Conservation (phyloP, 1,140 invertebrate species). For the Chironomus striatipennis region DNA sequence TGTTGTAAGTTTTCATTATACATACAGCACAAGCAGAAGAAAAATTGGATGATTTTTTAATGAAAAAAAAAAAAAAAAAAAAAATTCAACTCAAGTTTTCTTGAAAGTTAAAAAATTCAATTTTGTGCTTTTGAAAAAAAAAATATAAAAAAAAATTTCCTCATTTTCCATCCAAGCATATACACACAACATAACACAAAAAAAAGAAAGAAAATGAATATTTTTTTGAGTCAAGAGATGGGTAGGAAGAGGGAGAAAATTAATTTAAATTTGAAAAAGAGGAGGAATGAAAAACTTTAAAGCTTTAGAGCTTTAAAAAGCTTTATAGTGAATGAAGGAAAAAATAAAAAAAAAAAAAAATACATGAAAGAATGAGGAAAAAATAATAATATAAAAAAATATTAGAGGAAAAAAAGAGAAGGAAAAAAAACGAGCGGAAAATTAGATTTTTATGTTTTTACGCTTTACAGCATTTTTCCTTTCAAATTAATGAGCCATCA, state of each 20-base stretch:
- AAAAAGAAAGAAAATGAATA: slow-evolving; percentile 8
- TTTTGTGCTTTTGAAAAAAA: slow-evolving; percentile 9
- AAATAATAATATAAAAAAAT: not conserved
- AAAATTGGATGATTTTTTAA: slow-evolving; percentile 18
- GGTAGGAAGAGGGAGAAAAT: too few species aligned
- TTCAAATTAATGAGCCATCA: slow-evolving; percentile 23
- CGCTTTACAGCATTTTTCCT: slow-evolving; percentile 22
- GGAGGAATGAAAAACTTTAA: not conserved
- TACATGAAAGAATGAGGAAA: not conserved
- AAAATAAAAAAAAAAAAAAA: not conserved
- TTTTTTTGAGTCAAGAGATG: not conserved
- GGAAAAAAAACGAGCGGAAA: slow-evolving; percentile 18
- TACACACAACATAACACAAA: not conserved
- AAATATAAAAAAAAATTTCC: not conserved
- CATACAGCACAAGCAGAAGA: not conserved
- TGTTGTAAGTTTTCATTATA: slow-evolving; percentile 14
- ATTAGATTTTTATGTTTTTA: slow-evolving; percentile 24
- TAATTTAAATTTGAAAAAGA: not conserved
- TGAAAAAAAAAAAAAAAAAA: slow-evolving; percentile 17
- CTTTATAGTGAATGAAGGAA: not conserved
- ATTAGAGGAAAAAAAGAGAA: not conserved
- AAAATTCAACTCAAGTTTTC: not conserved
- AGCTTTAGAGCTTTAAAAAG: not conserved
- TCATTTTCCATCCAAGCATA: not conserved
- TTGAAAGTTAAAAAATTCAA: slow-evolving; percentile 9